Conservation (phyloP, 2,113 vertebrate genomes). For the Neodon shergylaensis region DNA sequence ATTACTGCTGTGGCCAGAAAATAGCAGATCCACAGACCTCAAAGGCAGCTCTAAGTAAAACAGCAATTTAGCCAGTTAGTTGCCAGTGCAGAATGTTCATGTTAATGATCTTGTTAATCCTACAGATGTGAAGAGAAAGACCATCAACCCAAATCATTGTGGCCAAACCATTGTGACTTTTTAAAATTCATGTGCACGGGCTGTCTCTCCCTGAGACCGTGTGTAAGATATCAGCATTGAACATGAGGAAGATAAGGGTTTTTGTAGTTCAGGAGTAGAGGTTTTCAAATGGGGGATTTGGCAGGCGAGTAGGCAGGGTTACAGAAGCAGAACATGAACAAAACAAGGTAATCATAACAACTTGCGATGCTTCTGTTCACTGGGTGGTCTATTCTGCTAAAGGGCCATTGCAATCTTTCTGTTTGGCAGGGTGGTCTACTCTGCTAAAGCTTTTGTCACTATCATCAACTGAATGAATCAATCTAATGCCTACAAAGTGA, state of each 20-base stretch:
- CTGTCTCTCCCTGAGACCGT: not conserved
- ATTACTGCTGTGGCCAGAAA: conserved; percentile 45
- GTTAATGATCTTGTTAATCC: not conserved
- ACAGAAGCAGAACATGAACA: not conserved
- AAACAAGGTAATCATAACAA: not conserved
- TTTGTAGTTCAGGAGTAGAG: not conserved
- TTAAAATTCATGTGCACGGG: not conserved
- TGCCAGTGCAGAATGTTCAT: not conserved
- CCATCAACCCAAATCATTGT: not conserved
- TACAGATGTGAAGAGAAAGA: not conserved
- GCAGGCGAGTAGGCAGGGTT: not conserved
- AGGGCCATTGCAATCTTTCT: not conserved
- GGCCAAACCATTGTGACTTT: not conserved
- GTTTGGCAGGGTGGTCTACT: not conserved
- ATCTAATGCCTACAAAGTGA: not conserved
- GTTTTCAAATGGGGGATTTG: not conserved
- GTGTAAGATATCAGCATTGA: not conserved
- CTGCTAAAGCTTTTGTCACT: not conserved
- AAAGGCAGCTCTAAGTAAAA: conserved; percentile 41
- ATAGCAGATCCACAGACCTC: not conserved
- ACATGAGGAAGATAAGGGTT: not conserved
- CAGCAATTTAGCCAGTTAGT: conserved; percentile 11
- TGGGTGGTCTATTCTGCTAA: not conserved
- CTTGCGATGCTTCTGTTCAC: not conserved
- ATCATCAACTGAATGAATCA: not conserved